Base-by-base conservation (phyloP, 2,797 vertebrate genomes). In the Hipposideros larvatus region DNA sequence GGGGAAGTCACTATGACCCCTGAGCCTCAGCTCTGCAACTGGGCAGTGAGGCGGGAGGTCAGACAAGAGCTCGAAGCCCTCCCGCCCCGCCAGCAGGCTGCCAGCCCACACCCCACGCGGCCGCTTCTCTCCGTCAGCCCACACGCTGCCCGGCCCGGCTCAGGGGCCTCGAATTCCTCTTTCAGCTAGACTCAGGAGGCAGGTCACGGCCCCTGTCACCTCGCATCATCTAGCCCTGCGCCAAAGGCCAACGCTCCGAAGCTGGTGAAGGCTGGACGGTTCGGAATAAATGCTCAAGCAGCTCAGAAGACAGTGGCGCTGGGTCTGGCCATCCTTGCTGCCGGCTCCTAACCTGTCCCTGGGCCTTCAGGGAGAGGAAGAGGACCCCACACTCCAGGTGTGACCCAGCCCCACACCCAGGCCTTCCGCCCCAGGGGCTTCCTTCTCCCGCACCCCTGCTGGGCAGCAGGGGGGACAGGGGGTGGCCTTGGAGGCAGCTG, bases 301-400 rank as follows among this genome's bases (percentile, higher is more conserved):
- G 0, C 6, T 68, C 37, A 71, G 95, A 59, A 75, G 83, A 71
- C 57, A 85, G 70, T 4, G 73, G 79, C 4, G 71, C 90, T 83
- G 24, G 61, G 46, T 37, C 24, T 7, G 34, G 46, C 22, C 2
- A 10, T 11, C 61, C 13, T 87, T 10, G 1, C 3, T 41, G 41
- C 70, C 74, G 2, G 21, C 57, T 61, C 94, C 78, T 66, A 15
- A 74, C 28, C 78, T 61, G 22, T 63, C 78, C 97, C 83, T 41
- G 48, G 13, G 74, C 73, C 94, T 94, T 15, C 84, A 46, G 70
- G 90, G 83, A 18, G 19, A 87, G 85, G 73, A 63, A 48, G 34
- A 21, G 15, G 21, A 31, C 3, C 51, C 41, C 34, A 22, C 4
- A 21, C 28, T 28, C 53, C 1, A 43, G 21, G 11, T 61, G 31